These are phyloP conservation scores for Chelonoidis abingdonii DNA, from an alignment of 2,113 vertebrate genomes.

Conservation along the genomic window DNA sequence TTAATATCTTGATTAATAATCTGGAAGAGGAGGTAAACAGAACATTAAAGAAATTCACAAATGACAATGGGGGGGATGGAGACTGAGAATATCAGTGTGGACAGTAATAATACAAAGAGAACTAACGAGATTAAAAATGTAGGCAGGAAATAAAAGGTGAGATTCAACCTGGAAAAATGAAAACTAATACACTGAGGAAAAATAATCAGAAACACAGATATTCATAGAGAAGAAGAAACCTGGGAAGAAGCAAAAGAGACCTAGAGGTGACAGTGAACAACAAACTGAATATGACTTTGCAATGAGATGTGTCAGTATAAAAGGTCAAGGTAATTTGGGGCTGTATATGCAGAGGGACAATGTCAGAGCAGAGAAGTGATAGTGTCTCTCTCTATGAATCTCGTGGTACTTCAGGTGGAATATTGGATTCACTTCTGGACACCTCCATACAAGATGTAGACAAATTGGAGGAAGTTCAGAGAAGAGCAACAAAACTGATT, in stretches of 20 bases:
- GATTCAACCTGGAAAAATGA: conserved; percentile 40
- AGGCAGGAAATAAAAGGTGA: conserved; percentile 61
- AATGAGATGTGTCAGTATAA: conserved; percentile 32
- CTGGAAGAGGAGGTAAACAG: conserved; percentile 63
- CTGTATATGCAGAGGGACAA: not conserved
- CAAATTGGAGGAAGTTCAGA: not conserved
- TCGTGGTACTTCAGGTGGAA: conserved; percentile 21
- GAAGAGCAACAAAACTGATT: conserved; percentile 23
- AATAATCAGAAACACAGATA: conserved; percentile 52
- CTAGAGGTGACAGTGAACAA: not conserved
- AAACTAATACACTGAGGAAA: conserved; percentile 44
- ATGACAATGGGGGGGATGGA: conserved; percentile 35
- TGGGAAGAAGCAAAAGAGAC: conserved; percentile 55
- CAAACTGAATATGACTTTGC: conserved; percentile 14
- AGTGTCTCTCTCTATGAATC: not conserved
- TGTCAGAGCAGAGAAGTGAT: conserved; percentile 26
- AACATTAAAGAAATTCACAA: conserved; percentile 75
- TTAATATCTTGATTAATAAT: conserved; percentile 76
- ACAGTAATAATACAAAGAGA: conserved; percentile 49
- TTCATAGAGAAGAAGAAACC: conserved; percentile 29
- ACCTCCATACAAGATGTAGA: not conserved
- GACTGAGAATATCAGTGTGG: conserved; percentile 42
- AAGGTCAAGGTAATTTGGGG: not conserved
- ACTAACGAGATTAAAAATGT: conserved; percentile 57
- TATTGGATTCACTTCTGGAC: not conserved